phyloP scores from a whole-genome alignment of 2,797 vertebrate species.

The Cyprinella venusta region DNA sequence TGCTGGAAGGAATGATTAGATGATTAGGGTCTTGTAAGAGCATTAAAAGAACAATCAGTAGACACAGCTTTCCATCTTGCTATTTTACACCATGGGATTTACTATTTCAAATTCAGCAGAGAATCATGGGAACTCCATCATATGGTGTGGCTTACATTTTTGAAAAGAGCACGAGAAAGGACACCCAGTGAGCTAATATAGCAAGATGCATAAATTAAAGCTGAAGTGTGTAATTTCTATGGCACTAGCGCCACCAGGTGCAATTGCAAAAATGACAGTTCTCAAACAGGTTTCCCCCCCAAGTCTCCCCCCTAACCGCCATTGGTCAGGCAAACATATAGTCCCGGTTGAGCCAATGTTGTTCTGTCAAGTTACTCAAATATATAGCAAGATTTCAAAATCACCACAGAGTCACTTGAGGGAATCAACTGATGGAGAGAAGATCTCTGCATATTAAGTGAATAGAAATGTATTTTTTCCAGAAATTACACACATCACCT shows the following conservation, averaged over 20 bases:
- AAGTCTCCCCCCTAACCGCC: neutral
- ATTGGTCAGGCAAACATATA: neutral
- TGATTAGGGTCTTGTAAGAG: neutral
- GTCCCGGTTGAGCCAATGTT: neutral
- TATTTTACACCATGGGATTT: slow-evolving; percentile 4
- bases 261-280: neutral
- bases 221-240: slow-evolving; percentile 28
- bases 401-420: too few species aligned
- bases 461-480: neutral
- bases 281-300: neutral
- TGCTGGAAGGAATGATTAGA: slow-evolving; percentile 20
- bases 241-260: neutral
- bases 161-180: neutral
- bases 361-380: neutral
- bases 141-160: neutral
- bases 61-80: slow-evolving; percentile 28
- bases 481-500: slow-evolving; percentile 27
- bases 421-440: neutral
- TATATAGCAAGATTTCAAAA: neutral
- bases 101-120: neutral
- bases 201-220: slow-evolving; percentile 25
- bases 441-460: neutral
- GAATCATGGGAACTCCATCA: slow-evolving; percentile 15
- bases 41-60: neutral
- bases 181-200: slow-evolving; percentile 10